Evolutionary conservation across 2,888 invertebrate genomes (phyloP).

Genomic region (Smittia aterrima): DNA sequence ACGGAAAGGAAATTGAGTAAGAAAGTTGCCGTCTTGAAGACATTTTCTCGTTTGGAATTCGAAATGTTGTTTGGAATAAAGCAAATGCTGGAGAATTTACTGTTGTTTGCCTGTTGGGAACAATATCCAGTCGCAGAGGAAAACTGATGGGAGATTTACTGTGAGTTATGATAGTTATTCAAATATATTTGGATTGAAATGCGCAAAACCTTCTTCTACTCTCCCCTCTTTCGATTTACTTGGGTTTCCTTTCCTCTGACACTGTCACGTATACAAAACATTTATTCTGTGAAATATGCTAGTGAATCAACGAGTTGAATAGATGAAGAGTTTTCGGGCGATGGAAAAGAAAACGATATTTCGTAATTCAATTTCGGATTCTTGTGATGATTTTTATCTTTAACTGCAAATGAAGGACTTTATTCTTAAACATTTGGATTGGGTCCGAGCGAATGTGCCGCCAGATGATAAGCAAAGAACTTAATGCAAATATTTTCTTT

Average conservation of each 20-base stretch:
- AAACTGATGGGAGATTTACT: constrained; percentile 20
- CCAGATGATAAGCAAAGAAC: no score
- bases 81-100: constrained; percentile 2
- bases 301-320: not conserved
- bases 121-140: not conserved
- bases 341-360: no score
- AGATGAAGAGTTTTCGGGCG: not conserved
- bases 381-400: no score
- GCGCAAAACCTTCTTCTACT: constrained; percentile 3
- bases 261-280: constrained; percentile 13
- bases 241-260: not conserved
- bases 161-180: constrained; percentile 25
- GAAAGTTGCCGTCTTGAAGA: constrained; percentile 16
- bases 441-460: no score
- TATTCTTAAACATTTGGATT: no score
- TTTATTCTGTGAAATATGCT: not conserved
- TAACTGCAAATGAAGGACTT: no score
- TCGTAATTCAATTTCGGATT: no score
- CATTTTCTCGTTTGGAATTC: not conserved
- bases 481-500: no score
- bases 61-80: not conserved
- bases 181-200: constrained; percentile 3
- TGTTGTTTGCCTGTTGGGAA: constrained; percentile 9
- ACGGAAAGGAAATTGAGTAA: constrained; percentile 22
- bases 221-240: not conserved